Evolutionary conservation across 2,888 invertebrate species (phyloP).

Genomic region (Neoaliturus tenellus): DNA sequence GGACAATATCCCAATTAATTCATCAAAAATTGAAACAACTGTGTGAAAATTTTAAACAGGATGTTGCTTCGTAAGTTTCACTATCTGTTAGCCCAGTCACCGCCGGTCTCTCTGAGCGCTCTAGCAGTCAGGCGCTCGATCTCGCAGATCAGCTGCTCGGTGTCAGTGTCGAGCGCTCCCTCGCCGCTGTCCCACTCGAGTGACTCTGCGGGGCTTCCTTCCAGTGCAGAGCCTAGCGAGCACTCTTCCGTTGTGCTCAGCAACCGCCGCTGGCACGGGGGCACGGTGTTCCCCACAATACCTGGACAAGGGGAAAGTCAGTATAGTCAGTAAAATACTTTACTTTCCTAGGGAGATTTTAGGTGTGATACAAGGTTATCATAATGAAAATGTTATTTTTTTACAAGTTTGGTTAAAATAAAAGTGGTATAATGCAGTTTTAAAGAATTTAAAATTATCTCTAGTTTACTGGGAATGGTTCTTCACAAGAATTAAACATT

Average conservation of each 20-base stretch:
- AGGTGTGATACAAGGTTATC: too few relatives aligned
- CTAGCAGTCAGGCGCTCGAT: conserved; percentile 81
- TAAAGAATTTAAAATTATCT: too few relatives aligned
- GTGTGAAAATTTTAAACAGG: too few relatives aligned
- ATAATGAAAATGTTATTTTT: too few relatives aligned
- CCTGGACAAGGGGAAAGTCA: not conserved
- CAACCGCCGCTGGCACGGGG: conserved; percentile 34
- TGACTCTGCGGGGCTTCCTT: conserved; percentile 79
- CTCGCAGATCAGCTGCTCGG: conserved; percentile 79
- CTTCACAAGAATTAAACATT: too few relatives aligned
- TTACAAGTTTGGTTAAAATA: too few relatives aligned
- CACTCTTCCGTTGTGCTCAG: conserved; percentile 51
- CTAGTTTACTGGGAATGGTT: too few relatives aligned
- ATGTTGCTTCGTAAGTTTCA: not conserved
- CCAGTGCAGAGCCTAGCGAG: conserved; percentile 68
- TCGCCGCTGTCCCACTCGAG: conserved; percentile 80
- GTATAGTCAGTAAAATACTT: too few relatives aligned
- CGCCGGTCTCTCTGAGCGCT: conserved; percentile 80
- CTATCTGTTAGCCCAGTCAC: conserved; percentile 57
- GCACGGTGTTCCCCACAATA: conserved; percentile 1
- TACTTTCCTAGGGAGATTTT: too few relatives aligned
- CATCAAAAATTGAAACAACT: too few relatives aligned
- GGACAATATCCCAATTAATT: too few relatives aligned
- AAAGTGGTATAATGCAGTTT: too few relatives aligned
- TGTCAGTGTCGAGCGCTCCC: conserved; percentile 78